Conservation (phyloP, 2,797 vertebrate species). For the Propithecus deckenii region DNA sequence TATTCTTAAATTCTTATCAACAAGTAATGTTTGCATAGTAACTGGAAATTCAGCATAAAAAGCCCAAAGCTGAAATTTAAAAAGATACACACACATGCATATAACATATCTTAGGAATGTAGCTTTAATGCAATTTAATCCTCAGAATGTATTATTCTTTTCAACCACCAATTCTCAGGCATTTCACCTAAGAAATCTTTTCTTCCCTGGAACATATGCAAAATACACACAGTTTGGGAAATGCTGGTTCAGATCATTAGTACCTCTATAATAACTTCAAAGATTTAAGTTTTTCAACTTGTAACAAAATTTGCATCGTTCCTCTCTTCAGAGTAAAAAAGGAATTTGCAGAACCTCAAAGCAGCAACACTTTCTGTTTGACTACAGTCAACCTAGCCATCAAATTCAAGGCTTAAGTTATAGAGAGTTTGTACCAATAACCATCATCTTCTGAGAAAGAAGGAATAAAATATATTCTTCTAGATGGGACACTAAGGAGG, state of each 20-base stretch:
- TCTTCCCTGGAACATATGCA: not conserved
- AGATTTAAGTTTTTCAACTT: slow-evolving; percentile 61
- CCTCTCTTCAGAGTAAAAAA: slow-evolving; percentile 1
- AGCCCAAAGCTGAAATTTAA: slow-evolving; percentile 29
- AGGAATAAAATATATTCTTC: not conserved
- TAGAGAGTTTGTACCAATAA: slow-evolving; percentile 32
- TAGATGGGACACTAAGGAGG: not conserved
- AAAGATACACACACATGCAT: not conserved
- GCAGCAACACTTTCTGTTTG: not conserved
- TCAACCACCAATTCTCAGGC: slow-evolving; percentile 31
- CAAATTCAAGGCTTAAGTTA: slow-evolving; percentile 44
- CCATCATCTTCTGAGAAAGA: not conserved
- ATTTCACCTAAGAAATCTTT: slow-evolving; percentile 12
- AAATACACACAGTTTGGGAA: slow-evolving; percentile 44
- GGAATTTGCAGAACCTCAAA: slow-evolving; percentile 57
- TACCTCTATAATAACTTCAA: slow-evolving; percentile 57
- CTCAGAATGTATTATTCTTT: slow-evolving; percentile 39
- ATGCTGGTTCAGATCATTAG: slow-evolving; percentile 39
- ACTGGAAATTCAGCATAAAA: slow-evolving; percentile 30
- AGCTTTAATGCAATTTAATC: slow-evolving; percentile 54
- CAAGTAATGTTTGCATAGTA: slow-evolving; percentile 26
- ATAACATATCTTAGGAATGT: not conserved
- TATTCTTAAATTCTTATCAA: slow-evolving; percentile 62
- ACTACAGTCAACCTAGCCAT: slow-evolving; percentile 32
- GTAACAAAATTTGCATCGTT: slow-evolving; percentile 15